Evolutionary conservation across 2,113 vertebrate genomes (phyloP).

Genomic region (Siniperca knerii): DNA sequence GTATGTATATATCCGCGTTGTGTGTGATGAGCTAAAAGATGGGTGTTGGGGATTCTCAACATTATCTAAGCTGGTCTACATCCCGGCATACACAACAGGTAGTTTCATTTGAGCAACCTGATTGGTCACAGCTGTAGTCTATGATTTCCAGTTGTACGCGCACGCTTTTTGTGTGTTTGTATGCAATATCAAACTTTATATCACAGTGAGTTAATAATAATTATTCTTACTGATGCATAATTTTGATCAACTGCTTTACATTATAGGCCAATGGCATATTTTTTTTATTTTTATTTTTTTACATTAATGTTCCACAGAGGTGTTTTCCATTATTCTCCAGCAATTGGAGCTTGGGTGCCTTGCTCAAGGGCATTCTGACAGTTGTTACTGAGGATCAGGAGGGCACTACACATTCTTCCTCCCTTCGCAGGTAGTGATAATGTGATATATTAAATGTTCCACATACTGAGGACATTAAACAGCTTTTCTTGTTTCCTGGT

Average conservation of each 20-base stretch:
- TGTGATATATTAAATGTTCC: constrained; percentile 39
- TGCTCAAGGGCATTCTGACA: constrained; percentile 3
- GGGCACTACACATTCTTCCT: neutral
- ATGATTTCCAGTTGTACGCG: neutral
- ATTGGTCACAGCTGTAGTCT: constrained; percentile 3
- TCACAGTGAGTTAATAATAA: neutral
- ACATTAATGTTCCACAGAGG: neutral
- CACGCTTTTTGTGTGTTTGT: neutral
- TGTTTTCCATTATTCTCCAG: neutral
- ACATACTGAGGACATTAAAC: constrained; percentile 12
- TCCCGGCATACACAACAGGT: neutral
- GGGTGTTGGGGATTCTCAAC: constrained; percentile 9
- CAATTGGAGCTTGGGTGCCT: neutral
- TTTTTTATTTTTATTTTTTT: neutral
- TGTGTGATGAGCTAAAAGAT: constrained; percentile 30
- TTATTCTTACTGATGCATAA: neutral
- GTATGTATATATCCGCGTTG: neutral
- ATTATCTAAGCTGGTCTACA: constrained; percentile 6
- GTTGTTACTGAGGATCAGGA: constrained; percentile 3
- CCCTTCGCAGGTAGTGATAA: constrained; percentile 18
- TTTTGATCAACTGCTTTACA: neutral
- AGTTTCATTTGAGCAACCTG: neutral
- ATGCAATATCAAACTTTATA: neutral
- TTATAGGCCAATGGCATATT: neutral
- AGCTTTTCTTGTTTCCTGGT: constrained; percentile 28